A percentile compares a stretch with the other conserved stretches of the same genome.
phyloP scores from a whole-genome alignment of 2,888 invertebrate genomes.

The Hemicrepidius hirtus region DNA sequence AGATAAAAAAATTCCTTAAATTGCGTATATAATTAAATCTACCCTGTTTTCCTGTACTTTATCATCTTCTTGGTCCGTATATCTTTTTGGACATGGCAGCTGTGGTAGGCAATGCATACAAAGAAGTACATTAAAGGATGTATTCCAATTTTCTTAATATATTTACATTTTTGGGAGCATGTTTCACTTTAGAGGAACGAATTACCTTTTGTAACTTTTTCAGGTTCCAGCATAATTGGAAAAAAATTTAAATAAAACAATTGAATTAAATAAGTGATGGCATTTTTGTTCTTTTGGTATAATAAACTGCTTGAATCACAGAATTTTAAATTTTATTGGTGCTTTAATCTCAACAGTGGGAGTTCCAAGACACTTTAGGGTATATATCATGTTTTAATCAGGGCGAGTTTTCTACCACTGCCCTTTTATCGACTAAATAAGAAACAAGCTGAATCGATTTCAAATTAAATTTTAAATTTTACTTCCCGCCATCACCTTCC shows the following conservation, averaged over 20 bases:
- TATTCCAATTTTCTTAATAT: slow-evolving; percentile 41
- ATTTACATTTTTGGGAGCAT: slow-evolving; percentile 27
- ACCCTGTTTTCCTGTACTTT: slow-evolving; percentile 23
- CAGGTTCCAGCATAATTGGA: slow-evolving; percentile 2
- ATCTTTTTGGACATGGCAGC: slow-evolving; percentile 38
- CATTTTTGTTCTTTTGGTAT: too few species aligned
- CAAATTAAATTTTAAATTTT: slow-evolving; percentile 11
- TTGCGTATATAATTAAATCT: slow-evolving; percentile 34
- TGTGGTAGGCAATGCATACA: slow-evolving; percentile 45
- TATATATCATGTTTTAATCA: slow-evolving; percentile 10
- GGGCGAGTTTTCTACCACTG: not conserved
- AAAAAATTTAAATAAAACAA: not conserved
- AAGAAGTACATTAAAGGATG: slow-evolving; percentile 41
- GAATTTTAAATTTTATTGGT: not conserved
- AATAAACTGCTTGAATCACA: too few species aligned
- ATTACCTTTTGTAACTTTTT: not conserved
- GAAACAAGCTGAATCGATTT: slow-evolving; percentile 2
- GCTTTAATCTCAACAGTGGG: not conserved
- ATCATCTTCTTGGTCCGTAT: slow-evolving; percentile 29
- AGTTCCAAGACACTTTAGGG: not conserved
- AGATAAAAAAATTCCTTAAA: slow-evolving; percentile 5
- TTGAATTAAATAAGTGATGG: not conserved
- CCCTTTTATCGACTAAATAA: slow-evolving; percentile 8
- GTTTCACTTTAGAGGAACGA: not conserved
- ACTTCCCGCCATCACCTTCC: not conserved